These are phyloP conservation scores for Apostichopus japonicus DNA, from an alignment of 35 echinoderm and acorn worm species.

Conservation along the genomic window DNA sequence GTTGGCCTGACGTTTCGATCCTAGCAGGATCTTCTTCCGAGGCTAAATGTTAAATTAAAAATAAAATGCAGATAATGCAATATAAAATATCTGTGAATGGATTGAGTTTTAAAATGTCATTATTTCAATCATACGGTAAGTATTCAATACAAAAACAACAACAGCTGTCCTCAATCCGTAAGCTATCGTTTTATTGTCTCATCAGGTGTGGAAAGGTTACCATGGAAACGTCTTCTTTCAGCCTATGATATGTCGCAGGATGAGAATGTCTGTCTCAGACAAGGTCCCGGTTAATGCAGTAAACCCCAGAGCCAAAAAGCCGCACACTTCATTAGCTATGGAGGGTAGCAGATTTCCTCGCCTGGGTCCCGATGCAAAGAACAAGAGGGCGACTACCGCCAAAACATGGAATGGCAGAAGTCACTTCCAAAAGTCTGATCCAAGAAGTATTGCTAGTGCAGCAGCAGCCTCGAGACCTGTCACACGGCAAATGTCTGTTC, in stretches of 20 bases:
- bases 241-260: conserved; percentile 78
- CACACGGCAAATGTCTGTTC: conserved; percentile 68
- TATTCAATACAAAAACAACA: no score
- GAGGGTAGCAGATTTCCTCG: neutral
- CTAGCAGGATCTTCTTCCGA: no score
- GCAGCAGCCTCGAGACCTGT: conserved; percentile 1
- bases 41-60: no score
- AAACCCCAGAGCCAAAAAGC: neutral
- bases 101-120: no score
- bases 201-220: conserved; percentile 93
- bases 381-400: conserved; percentile 9
- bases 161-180: no score
- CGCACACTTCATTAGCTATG: no score
- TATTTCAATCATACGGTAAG: no score
- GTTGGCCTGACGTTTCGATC: no score
- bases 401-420: conserved; percentile 43
- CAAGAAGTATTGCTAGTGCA: conserved; percentile 11
- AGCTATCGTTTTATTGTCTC: neutral
- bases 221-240: conserved; percentile 90
- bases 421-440: neutral
- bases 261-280: conserved; percentile 22
- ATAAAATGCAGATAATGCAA: no score
- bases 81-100: no score
- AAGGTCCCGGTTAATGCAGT: conserved; percentile 30
- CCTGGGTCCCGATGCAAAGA: neutral